Conservation (phyloP, 2,113 vertebrate genomes). For the Osmerus eperlanus region DNA sequence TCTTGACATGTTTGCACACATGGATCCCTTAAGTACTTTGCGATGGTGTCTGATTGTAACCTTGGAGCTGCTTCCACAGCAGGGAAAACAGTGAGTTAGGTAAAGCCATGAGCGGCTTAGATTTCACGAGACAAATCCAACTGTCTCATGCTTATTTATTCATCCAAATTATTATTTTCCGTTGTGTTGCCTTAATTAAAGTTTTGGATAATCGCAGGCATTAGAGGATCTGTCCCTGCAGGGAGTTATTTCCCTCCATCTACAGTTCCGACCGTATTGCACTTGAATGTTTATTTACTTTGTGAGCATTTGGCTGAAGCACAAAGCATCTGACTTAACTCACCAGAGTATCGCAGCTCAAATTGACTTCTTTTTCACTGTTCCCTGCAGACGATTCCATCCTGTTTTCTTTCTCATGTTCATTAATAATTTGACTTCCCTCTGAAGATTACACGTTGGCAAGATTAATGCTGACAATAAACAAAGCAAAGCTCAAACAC, state of each 20-base stretch:
- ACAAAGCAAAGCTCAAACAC: not conserved
- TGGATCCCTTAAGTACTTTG: too few relatives aligned
- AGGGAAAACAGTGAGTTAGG: too few relatives aligned
- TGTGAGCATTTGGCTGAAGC: not conserved
- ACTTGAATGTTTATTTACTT: constrained; percentile 1
- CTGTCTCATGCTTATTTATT: not conserved
- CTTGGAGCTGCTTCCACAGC: too few relatives aligned
- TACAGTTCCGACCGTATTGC: too few relatives aligned
- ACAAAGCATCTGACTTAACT: constrained; percentile 2
- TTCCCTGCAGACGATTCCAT: constrained; percentile 5
- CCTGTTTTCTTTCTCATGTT: constrained; percentile 4
- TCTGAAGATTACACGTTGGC: constrained; percentile 2
- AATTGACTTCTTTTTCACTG: not conserved
- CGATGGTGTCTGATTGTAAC: too few relatives aligned
- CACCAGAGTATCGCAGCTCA: not conserved
- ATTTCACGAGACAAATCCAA: not conserved
- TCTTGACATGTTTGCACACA: too few relatives aligned
- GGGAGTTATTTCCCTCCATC: constrained; percentile 9
- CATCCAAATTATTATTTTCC: not conserved
- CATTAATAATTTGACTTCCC: not conserved
- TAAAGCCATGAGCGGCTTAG: too few relatives aligned
- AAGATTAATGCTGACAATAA: constrained; percentile 19
- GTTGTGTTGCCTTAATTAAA: constrained; percentile 28
- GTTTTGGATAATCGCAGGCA: constrained; percentile 19
- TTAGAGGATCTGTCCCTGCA: constrained; percentile 8